Evolutionary conservation across 2,113 vertebrate genomes (phyloP), one percentile per base, ranked within the genome.

Genomic region (Lontra canadensis): DNA sequence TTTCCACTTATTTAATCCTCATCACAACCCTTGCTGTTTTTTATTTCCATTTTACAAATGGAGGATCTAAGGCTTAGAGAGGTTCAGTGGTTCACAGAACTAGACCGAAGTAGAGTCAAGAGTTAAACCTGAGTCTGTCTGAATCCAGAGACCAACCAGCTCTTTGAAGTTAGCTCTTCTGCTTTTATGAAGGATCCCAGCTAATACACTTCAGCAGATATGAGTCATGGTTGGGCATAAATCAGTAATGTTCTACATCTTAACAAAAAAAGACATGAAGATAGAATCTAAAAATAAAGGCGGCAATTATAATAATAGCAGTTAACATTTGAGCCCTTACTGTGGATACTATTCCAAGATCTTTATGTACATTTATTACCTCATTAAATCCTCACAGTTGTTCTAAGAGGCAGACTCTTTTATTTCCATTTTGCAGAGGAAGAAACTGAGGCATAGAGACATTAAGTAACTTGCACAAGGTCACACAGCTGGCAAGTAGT

Each of bases 381-480:
- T 95, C 49, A 42, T 81, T 73, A 52, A 81, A 65, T 88, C 65
- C 63, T 81, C 55, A 65, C 65, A 92, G 17, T 65, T 44, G n/a
- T 55, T 92, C 86, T 42, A 39, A 82, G 93, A 82, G 55, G 42
- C 55, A 65, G 55, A 95, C 67, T 89, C 57, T 88, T 82, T 82
- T 82, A 63, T 85, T 93, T 94, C 61, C 67, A 52, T 95, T 95
- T 95, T 74, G n/a, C 55, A 89, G 67, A 95, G 67, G 86, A 76
- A 52, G 78, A 74, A 73, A 39, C 39, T 88, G 85, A 89, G 76
- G 34, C 52, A 73, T 82, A 82, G 52, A 82, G 34, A 63, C 42
- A 61, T 81, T 81, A 88, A 89, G 23, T 89, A 86, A 82, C 86
- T 94, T 74, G 65, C 7, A 61, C 42, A 74, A 63, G 20, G 67